Evolutionary conservation across 1,140 invertebrate species (phyloP).

Genomic region (Lucilia sericata): DNA sequence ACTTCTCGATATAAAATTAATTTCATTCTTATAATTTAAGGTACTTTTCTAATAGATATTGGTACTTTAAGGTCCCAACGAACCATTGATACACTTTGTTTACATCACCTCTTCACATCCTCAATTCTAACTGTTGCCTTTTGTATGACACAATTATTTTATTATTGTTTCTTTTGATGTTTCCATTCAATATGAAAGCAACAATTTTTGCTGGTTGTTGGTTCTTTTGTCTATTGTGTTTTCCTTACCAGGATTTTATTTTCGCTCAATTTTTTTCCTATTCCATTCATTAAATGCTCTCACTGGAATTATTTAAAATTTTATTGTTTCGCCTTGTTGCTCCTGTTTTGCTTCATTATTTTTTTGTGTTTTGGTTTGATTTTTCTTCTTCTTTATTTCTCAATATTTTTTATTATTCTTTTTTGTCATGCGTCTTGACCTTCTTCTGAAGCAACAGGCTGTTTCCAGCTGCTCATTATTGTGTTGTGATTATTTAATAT

Average conservation of each 20-base stretch:
- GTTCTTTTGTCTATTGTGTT: not conserved
- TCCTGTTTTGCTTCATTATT: not conserved
- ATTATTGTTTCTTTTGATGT: not conserved
- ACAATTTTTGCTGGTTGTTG: constrained; percentile 30
- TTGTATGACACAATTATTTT: constrained; percentile 27
- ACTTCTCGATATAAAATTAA: too few relatives aligned
- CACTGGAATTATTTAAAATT: constrained; percentile 17
- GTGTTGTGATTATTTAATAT: not conserved
- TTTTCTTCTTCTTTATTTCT: not conserved
- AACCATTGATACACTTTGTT: too few relatives aligned
- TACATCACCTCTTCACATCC: too few relatives aligned
- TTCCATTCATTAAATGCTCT: not conserved
- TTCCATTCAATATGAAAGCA: constrained; percentile 10
- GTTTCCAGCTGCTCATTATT: constrained; percentile 39
- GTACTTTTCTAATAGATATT: too few relatives aligned
- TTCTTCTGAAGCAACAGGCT: constrained; percentile 38
- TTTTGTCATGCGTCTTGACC: constrained; percentile 42
- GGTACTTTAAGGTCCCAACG: too few relatives aligned
- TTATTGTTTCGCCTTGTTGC: not conserved
- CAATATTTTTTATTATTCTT: not conserved
- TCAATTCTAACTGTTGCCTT: constrained; percentile 32
- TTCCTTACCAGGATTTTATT: not conserved
- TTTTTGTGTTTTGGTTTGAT: not conserved
- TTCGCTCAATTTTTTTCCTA: not conserved
- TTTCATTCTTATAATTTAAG: too few relatives aligned